Percentiles rank a stretch among this genome's conserved stretches.
Conservation (phyloP, 2,113 vertebrate genomes). For the Dissostichus mawsoni region DNA sequence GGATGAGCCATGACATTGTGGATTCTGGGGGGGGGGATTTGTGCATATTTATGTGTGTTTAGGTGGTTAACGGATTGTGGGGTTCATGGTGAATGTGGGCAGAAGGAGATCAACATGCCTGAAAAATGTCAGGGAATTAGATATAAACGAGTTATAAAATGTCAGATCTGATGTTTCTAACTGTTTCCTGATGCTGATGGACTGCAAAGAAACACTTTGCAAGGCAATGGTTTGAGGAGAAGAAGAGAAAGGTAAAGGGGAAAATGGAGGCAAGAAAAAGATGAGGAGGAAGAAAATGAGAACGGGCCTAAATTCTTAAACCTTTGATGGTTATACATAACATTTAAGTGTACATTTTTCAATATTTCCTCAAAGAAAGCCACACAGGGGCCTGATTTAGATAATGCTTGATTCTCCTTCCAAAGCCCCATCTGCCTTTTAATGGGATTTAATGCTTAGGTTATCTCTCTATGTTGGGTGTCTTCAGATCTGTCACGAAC, state of each 20-base stretch:
- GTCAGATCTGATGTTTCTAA: constrained; percentile 4
- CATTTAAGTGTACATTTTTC: not conserved
- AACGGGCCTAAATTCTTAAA: not conserved
- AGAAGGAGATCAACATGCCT: not conserved
- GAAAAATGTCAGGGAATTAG: not conserved
- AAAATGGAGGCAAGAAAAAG: not conserved
- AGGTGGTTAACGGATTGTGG: not conserved
- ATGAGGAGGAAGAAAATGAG: not conserved
- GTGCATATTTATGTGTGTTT: not conserved
- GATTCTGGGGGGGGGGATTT: constrained; percentile 12
- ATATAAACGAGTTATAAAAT: not conserved
- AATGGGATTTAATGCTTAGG: constrained; percentile 46
- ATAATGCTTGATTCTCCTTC: constrained; percentile 15
- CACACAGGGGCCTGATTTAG: constrained; percentile 2
- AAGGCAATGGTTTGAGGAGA: not conserved
- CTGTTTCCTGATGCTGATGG: not conserved
- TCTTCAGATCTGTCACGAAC: constrained; percentile 11
- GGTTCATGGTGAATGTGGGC: constrained; percentile 9
- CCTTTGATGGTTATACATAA: not conserved
- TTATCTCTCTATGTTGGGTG: not conserved
- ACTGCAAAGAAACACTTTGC: not conserved
- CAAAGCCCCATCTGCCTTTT: constrained; percentile 39
- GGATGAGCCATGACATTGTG: constrained; percentile 25
- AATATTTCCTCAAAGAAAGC: not conserved
- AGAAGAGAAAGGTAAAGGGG: not conserved